Conservation (phyloP, 2,888 invertebrate genomes). For the Tinea trinotella region DNA sequence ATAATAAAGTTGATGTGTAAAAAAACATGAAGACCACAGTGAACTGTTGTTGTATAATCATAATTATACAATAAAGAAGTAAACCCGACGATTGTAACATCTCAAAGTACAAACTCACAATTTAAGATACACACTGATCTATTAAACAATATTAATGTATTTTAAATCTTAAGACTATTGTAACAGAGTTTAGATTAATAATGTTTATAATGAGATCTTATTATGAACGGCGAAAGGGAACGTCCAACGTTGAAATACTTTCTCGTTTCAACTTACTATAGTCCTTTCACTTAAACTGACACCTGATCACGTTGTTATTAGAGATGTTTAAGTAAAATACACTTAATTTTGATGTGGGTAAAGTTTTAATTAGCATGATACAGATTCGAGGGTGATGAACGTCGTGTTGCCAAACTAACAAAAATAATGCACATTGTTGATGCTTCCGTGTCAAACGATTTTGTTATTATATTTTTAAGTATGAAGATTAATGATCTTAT, state of each 20-base stretch:
- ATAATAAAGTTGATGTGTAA: neutral
- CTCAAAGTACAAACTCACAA: conserved; percentile 8
- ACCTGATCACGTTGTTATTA: neutral
- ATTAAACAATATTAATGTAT: neutral
- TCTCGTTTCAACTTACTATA: conserved; percentile 24
- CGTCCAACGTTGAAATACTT: conserved; percentile 21
- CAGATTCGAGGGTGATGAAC: neutral
- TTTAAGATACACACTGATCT: conserved; percentile 1
- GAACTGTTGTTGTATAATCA: neutral
- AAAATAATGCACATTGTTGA: neutral
- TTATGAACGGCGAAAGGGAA: conserved; percentile 28
- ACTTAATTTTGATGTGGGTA: conserved; percentile 11
- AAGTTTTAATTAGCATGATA: conserved; percentile 14
- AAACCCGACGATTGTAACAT: conserved; percentile 1
- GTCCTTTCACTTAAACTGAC: conserved; percentile 27
- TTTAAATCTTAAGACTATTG: neutral
- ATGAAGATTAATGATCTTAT: neutral
- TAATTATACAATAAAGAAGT: conserved; percentile 5
- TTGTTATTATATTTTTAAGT: neutral
- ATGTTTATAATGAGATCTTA: neutral
- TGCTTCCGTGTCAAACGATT: neutral
- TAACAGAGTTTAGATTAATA: neutral
- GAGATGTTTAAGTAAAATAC: conserved; percentile 14
- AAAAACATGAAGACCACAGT: neutral
- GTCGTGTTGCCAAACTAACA: conserved; percentile 3